Evolutionary conservation across 1,140 invertebrate genomes (phyloP).

Genomic region (Magallana gigas): DNA sequence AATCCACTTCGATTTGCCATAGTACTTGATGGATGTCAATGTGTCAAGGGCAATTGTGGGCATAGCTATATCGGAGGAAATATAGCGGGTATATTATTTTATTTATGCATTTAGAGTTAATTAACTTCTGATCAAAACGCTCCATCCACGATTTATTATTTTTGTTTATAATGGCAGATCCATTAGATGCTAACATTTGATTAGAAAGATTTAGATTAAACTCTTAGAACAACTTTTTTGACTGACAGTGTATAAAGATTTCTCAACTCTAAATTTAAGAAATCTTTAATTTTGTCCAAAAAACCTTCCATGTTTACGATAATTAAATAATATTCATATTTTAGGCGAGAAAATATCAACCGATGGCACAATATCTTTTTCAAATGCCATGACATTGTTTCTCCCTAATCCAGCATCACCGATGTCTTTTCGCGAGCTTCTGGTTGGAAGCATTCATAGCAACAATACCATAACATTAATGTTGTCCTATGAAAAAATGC

Average conservation of each 20-base stretch:
- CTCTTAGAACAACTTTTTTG: too few species aligned
- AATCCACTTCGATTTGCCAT: background rate
- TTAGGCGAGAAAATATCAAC: background rate
- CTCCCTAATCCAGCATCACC: constrained; percentile 2
- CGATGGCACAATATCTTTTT: background rate
- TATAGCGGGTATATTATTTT: background rate
- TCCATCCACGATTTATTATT: too few species aligned
- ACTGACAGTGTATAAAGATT: too few species aligned
- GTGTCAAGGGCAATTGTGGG: constrained; percentile 5
- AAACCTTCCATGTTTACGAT: too few species aligned
- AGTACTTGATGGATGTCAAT: background rate
- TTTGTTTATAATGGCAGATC: too few species aligned
- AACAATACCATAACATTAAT: constrained; percentile 3
- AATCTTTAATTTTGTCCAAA: too few species aligned
- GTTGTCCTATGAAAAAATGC: background rate
- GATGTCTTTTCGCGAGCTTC: constrained; percentile 19
- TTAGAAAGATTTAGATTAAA: too few species aligned
- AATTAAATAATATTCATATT: background rate
- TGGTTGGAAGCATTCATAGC: background rate
- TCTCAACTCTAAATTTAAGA: too few species aligned
- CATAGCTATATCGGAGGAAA: constrained; percentile 24
- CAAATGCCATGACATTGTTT: constrained; percentile 34
- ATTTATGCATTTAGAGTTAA: too few species aligned
- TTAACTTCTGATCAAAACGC: too few species aligned
- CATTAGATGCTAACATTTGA: too few species aligned